Percentiles rank a stretch among this genome's conserved stretches.
Evolutionary conservation across 2,797 vertebrate genomes (phyloP).

Genomic region (Bovichtus diacanthus): DNA sequence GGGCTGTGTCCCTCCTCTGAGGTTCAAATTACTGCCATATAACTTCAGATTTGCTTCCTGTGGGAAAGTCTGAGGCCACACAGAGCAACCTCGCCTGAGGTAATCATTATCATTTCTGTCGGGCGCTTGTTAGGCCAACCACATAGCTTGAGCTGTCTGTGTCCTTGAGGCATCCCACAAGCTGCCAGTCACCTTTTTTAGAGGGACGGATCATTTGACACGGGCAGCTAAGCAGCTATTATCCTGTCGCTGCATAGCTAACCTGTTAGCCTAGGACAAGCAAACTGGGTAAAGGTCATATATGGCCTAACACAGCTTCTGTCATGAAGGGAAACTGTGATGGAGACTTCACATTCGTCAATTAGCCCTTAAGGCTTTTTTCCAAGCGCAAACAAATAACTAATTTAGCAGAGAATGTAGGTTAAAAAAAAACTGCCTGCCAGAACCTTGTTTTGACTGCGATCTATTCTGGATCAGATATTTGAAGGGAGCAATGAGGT

Average conservation of each 20-base stretch:
- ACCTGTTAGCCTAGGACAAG: conserved; percentile 37
- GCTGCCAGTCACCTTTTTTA: conserved; percentile 50
- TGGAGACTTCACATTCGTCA: not conserved
- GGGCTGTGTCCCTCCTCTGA: conserved; percentile 40
- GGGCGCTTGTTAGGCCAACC: conserved; percentile 67
- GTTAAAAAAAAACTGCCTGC: not conserved
- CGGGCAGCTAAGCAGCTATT: conserved; percentile 45
- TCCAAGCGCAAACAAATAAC: conserved; percentile 28
- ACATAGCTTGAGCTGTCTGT: conserved; percentile 51
- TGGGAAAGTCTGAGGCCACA: conserved; percentile 54
- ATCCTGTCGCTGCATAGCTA: conserved; percentile 28
- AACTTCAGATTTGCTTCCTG: conserved; percentile 60
- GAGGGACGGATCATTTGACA: conserved; percentile 63
- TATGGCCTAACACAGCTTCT: conserved; percentile 17
- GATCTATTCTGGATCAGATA: conserved; percentile 62
- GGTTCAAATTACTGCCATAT: conserved; percentile 54
- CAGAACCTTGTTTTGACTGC: conserved; percentile 51
- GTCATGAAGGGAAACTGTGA: not conserved
- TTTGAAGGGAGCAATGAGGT: conserved; percentile 37
- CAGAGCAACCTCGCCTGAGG: conserved; percentile 44
- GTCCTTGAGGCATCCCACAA: conserved; percentile 68
- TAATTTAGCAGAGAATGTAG: conserved; percentile 4
- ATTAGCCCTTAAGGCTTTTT: conserved; percentile 4
- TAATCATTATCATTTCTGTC: conserved; percentile 75
- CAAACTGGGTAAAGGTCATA: conserved; percentile 36